These are phyloP conservation scores for Drosophila affinis DNA, from an alignment of 2,888 invertebrate genomes.

Conservation along the genomic window DNA sequence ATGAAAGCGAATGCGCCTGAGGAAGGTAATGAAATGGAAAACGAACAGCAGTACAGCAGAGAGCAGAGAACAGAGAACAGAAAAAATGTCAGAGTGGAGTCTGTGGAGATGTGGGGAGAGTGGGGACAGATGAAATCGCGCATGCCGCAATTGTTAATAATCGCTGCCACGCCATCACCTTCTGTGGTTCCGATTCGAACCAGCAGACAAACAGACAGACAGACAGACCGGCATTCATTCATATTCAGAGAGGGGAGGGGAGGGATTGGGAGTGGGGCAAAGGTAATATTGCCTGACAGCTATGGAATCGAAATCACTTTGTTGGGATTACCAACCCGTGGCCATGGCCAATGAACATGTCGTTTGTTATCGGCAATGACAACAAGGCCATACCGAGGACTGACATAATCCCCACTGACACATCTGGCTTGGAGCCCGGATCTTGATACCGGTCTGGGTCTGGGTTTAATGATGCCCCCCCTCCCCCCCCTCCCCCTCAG, in stretches of 20 bases:
- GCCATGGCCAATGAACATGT: conserved; percentile 72
- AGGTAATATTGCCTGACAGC: conserved; percentile 37
- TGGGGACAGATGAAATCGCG: conserved; percentile 48
- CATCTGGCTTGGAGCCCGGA: conserved; percentile 10
- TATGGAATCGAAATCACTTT: conserved; percentile 72
- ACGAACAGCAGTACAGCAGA: conserved; percentile 21
- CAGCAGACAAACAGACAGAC: too few relatives aligned
- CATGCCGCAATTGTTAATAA: conserved; percentile 69
- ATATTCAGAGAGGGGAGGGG: conserved; percentile 46
- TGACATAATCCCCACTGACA: conserved; percentile 52
- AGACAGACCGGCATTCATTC: conserved; percentile 37
- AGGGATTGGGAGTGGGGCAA: background rate
- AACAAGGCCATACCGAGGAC: conserved; percentile 4
- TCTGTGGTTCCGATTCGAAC: background rate
- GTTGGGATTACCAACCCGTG: conserved; percentile 38
- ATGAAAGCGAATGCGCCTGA: conserved; percentile 48
- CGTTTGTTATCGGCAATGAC: conserved; percentile 50
- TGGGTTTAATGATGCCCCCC: background rate
- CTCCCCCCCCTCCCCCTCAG: background rate
- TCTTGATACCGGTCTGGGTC: background rate
- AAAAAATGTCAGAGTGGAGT: background rate
- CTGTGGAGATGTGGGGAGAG: too few relatives aligned
- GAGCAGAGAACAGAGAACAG: conserved; percentile 7
- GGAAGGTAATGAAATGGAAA: conserved; percentile 70
- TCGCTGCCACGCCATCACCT: conserved; percentile 16